phyloP scores from a whole-genome alignment of 2,797 vertebrate genomes.

The Cyclopterus lumpus region DNA sequence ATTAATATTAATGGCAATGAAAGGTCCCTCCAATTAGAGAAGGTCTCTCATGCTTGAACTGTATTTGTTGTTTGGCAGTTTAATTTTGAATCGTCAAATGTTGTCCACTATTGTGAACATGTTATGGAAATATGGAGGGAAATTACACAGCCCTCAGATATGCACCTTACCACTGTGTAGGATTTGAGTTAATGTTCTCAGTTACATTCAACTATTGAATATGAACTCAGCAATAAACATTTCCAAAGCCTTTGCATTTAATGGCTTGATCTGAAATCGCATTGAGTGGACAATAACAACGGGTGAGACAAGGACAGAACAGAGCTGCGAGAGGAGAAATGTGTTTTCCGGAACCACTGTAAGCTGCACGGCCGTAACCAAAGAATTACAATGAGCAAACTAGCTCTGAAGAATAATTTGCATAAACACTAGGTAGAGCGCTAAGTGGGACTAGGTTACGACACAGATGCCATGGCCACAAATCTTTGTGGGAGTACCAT shows the following conservation, averaged over 20 bases:
- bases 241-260: not conserved
- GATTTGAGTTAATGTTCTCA: not conserved
- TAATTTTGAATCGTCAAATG: too few species aligned
- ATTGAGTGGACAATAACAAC: slow-evolving; percentile 11
- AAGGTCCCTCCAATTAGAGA: too few species aligned
- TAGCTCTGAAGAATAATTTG: slow-evolving; percentile 67
- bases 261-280: slow-evolving; percentile 19
- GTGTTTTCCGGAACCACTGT: slow-evolving; percentile 19
- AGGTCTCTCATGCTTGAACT: too few species aligned
- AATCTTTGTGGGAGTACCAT: slow-evolving; percentile 73
- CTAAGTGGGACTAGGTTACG: slow-evolving; percentile 69
- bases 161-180: not conserved
- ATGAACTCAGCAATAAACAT: not conserved
- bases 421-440: slow-evolving; percentile 75
- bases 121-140: not conserved
- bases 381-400: slow-evolving; percentile 50
- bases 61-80: too few species aligned
- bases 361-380: slow-evolving; percentile 43
- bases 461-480: slow-evolving; percentile 57
- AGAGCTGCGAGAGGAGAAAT: slow-evolving; percentile 9
- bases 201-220: not conserved
- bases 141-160: not conserved
- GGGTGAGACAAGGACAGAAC: slow-evolving; percentile 1
- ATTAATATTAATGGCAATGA: too few species aligned
- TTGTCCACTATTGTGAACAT: too few species aligned